Evolutionary conservation across 2,797 vertebrate genomes (phyloP).

Genomic region (Enteromius viviparus): DNA sequence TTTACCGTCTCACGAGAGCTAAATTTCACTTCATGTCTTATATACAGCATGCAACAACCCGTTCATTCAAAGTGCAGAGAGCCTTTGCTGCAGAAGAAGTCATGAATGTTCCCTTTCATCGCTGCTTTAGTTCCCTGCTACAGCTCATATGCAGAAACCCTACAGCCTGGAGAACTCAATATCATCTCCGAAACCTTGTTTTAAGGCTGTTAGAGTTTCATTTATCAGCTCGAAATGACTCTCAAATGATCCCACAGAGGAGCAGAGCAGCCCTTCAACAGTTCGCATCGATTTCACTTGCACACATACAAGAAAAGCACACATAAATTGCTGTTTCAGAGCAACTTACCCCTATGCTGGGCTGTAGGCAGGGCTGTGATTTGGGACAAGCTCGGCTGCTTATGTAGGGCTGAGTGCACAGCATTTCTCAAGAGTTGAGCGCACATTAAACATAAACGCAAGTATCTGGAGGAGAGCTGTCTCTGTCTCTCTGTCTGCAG

Average conservation of each 20-base stretch:
- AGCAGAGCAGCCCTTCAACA: conserved; percentile 27
- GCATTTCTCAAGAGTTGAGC: conserved; percentile 69
- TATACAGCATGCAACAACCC: conserved; percentile 44
- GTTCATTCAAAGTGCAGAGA: conserved; percentile 47
- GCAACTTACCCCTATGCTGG: conserved; percentile 73
- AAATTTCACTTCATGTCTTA: conserved; percentile 39
- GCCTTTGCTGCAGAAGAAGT: conserved; percentile 51
- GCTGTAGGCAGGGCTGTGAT: conserved; percentile 65
- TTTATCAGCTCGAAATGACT: neutral
- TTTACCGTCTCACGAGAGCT: conserved; percentile 7
- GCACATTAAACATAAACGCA: conserved; percentile 67
- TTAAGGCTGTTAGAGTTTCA: conserved; percentile 37
- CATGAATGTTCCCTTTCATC: conserved; percentile 61
- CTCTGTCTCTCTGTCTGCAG: conserved; percentile 51
- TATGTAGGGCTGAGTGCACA: conserved; percentile 73
- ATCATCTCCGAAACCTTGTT: conserved; percentile 46
- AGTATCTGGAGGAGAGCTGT: conserved; percentile 57
- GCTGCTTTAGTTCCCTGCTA: conserved; percentile 31
- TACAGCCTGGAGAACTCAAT: neutral
- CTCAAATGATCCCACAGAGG: conserved; percentile 37
- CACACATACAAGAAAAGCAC: neutral
- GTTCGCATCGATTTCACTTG: conserved; percentile 20
- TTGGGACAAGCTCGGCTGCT: conserved; percentile 70
- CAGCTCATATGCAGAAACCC: conserved; percentile 28
- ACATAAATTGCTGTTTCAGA: conserved; percentile 39